These are phyloP conservation scores for Crossocerus cetratus DNA, from an alignment of 2,888 invertebrate genomes.

Conservation along the genomic window DNA sequence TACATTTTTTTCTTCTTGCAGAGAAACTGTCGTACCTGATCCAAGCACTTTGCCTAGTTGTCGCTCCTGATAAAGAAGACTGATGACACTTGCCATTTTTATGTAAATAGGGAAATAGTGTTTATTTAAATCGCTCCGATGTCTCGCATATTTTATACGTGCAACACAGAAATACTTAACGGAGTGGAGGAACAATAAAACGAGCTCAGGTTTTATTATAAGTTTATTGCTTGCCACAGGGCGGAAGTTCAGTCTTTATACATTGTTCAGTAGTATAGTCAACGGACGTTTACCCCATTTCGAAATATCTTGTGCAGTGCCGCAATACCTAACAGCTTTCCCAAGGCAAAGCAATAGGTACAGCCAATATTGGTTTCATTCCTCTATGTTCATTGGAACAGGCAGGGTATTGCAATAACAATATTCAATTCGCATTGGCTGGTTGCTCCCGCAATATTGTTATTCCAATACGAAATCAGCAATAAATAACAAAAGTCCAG, in stretches of 20 bases:
- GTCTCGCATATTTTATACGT: background rate
- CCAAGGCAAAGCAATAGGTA: too few species aligned
- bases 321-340: too few species aligned
- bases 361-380: too few species aligned
- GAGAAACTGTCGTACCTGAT: conserved; percentile 82
- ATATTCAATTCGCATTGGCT: background rate
- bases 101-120: conserved; percentile 26
- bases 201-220: conserved; percentile 13
- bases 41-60: conserved; percentile 84
- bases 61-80: conserved; percentile 79
- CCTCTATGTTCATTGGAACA: background rate
- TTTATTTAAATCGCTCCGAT: conserved; percentile 5
- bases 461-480: conserved; percentile 25
- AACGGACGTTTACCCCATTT: background rate
- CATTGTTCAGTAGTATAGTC: background rate
- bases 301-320: background rate
- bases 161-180: conserved; percentile 7
- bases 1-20: conserved; percentile 72
- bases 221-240: conserved; percentile 1
- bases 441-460: background rate
- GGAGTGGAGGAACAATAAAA: conserved; percentile 8
- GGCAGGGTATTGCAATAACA: conserved; percentile 28
- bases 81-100: conserved; percentile 32
- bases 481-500: conserved; percentile 33
- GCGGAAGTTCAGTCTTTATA: conserved; percentile 18